A percentile compares a stretch with the other conserved stretches of the same genome.
These are phyloP conservation scores for Borostomias antarcticus DNA, from an alignment of 2,797 vertebrate species.

Conservation along the genomic window DNA sequence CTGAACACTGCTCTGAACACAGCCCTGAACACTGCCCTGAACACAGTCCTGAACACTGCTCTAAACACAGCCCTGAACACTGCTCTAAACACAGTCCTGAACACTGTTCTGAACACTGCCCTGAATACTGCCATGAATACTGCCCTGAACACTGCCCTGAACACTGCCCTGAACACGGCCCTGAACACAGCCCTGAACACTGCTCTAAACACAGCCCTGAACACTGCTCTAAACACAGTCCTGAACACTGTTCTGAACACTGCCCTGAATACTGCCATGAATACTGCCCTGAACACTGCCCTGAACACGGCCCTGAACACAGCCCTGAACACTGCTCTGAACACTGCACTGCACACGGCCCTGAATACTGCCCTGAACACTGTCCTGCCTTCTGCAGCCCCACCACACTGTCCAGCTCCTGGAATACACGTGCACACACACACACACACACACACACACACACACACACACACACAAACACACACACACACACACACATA, in stretches of 20 bases:
- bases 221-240: too few species aligned
- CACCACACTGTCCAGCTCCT: slow-evolving; percentile 40
- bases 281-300: slow-evolving; percentile 12
- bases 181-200: slow-evolving; percentile 49
- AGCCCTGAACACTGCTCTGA: not conserved
- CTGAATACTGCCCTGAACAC: slow-evolving; percentile 30
- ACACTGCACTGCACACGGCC: slow-evolving; percentile 45
- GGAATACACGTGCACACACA: slow-evolving; percentile 28
- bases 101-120: too few species aligned
- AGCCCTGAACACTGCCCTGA: slow-evolving; percentile 39
- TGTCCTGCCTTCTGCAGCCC: slow-evolving; percentile 28
- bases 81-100: not conserved
- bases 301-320: slow-evolving; percentile 49
- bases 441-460: slow-evolving; percentile 16
- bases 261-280: slow-evolving; percentile 40
- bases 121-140: slow-evolving; percentile 51
- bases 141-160: slow-evolving; percentile 39
- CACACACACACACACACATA: too few species aligned
- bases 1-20: slow-evolving; percentile 52
- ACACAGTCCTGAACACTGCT: slow-evolving; percentile 11
- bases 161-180: slow-evolving; percentile 13
- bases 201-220: not conserved
- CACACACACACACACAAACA: too few species aligned
- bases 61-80: slow-evolving; percentile 49
- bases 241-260: too few species aligned